Evolutionary conservation across 2,888 invertebrate species (phyloP).

Genomic region (Criorhina ranunculi): DNA sequence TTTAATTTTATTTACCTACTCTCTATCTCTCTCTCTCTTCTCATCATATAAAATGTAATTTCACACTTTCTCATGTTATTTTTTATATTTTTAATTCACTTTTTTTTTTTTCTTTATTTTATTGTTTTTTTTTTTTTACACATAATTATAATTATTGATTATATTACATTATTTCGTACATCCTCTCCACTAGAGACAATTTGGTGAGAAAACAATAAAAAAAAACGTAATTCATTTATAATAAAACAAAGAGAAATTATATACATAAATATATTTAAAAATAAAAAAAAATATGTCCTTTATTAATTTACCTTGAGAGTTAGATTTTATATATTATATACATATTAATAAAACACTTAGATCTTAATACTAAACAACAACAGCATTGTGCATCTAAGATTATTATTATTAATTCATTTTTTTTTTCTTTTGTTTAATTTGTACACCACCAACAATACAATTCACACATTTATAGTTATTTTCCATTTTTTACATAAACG

Average conservation of each 20-base stretch:
- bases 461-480: conserved; percentile 41
- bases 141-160: conserved; percentile 50
- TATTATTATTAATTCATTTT: not conserved
- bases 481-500: conserved; percentile 45
- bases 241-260: conserved; percentile 34
- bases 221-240: conserved; percentile 40
- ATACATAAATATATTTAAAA: conserved; percentile 22
- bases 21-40: conserved; percentile 26
- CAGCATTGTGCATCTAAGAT: conserved; percentile 44
- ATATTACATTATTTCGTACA: conserved; percentile 43
- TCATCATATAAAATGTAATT: conserved; percentile 49
- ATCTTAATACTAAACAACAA: conserved; percentile 30
- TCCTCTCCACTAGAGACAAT: conserved; percentile 51
- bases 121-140: conserved; percentile 40
- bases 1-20: conserved; percentile 58
- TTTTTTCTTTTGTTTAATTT: conserved; percentile 20
- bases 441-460: conserved; percentile 14
- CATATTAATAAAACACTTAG: conserved; percentile 40
- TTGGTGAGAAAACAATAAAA: conserved; percentile 30
- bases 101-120: conserved; percentile 52
- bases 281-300: conserved; percentile 37
- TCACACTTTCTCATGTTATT: conserved; percentile 59
- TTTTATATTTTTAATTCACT: conserved; percentile 61
- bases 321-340: conserved; percentile 69
- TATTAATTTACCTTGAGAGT: conserved; percentile 57